Evolutionary conservation across 2,888 invertebrate species (phyloP).

Genomic region (Diloba caeruleocephala): DNA sequence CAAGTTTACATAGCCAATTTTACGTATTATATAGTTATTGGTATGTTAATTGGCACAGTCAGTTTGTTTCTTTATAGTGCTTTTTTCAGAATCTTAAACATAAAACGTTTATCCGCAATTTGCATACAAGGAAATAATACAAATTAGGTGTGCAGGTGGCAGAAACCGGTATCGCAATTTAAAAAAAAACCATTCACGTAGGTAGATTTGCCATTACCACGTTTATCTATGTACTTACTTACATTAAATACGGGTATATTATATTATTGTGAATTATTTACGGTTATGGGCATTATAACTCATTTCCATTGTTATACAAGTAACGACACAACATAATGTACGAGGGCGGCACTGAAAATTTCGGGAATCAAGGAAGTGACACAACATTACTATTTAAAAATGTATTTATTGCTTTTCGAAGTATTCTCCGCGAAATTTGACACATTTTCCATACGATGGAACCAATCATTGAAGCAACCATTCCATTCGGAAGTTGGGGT

Average conservation of each 20-base stretch:
- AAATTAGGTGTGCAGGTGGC: conserved; percentile 1
- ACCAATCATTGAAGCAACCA: too few relatives aligned
- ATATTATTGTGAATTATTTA: conserved; percentile 17
- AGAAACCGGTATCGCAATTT: conserved; percentile 14
- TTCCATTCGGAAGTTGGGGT: too few relatives aligned
- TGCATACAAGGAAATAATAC: conserved; percentile 31
- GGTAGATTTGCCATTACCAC: conserved; percentile 12
- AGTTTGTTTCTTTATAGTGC: too few relatives aligned
- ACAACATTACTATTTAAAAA: too few relatives aligned
- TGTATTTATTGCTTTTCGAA: too few relatives aligned
- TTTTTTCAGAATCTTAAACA: conserved; percentile 6
- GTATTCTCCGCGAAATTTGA: too few relatives aligned
- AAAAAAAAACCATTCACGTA: conserved; percentile 14
- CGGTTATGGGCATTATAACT: neutral
- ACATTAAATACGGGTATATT: conserved; percentile 5
- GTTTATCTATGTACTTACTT: neutral
- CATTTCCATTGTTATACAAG: conserved; percentile 15
- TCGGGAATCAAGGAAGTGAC: too few relatives aligned
- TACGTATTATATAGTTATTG: too few relatives aligned
- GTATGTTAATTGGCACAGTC: too few relatives aligned
- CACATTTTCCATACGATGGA: too few relatives aligned
- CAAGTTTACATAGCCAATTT: too few relatives aligned
- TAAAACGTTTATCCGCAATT: neutral
- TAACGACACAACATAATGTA: neutral
- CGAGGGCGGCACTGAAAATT: too few relatives aligned